A percentile compares a stretch with the other conserved stretches of the same genome.
Evolutionary conservation across 2,113 vertebrate genomes (phyloP).

Genomic region (Mesocricetus auratus): DNA sequence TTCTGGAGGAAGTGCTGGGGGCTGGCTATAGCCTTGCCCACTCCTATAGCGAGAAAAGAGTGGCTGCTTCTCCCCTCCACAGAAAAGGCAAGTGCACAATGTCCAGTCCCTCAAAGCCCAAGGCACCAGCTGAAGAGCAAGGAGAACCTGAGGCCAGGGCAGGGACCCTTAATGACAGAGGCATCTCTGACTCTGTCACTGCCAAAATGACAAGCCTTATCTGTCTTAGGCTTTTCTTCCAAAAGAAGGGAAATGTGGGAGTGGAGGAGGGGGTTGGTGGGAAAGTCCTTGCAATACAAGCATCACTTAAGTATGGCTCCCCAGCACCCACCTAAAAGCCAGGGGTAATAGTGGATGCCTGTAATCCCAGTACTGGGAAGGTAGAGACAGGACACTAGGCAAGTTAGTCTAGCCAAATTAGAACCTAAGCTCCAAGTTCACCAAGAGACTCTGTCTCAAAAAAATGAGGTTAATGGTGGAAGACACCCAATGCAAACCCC

Average conservation of each 20-base stretch:
- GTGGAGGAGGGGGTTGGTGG: accelerated
- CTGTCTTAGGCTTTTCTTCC: not conserved
- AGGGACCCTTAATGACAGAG: accelerated
- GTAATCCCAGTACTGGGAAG: not conserved
- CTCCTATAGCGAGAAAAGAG: not conserved
- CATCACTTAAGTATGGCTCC: not conserved
- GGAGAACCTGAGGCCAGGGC: accelerated
- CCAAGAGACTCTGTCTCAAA: not conserved
- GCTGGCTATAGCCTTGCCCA: not conserved
- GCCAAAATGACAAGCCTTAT: no score
- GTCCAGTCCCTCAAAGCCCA: no score
- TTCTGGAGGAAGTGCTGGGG: not conserved
- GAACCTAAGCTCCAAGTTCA: not conserved
- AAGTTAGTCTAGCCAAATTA: not conserved
- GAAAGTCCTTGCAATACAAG: not conserved
- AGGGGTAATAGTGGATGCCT: not conserved
- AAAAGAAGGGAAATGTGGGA: not conserved
- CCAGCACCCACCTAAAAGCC: not conserved
- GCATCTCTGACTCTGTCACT: not conserved
- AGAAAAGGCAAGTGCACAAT: accelerated
- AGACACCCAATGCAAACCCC: not conserved
- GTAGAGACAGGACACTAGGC: not conserved
- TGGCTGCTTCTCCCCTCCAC: not conserved
- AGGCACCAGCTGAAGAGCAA: no score
- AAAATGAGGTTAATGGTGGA: not conserved